Evolutionary conservation across 2,113 vertebrate species (phyloP).

Genomic region (Poecile atricapillus): DNA sequence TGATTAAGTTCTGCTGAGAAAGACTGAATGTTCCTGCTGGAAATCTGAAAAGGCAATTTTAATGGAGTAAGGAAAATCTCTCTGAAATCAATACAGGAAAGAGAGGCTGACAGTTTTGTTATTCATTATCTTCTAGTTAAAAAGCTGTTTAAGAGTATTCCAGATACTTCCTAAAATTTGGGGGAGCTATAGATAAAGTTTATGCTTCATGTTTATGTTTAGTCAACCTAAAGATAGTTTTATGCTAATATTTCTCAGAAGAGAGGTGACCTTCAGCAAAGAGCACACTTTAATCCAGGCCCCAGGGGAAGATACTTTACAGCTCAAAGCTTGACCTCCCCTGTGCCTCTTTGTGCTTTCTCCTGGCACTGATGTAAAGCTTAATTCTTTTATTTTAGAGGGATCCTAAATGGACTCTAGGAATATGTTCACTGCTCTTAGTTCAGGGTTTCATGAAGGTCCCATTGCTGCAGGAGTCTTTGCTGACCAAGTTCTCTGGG

Average conservation of each 20-base stretch:
- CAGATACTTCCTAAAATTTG: not conserved
- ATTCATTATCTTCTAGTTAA: constrained; percentile 25
- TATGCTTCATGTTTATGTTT: not conserved
- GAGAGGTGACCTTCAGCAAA: not conserved
- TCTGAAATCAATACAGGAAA: constrained; percentile 41
- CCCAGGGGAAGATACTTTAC: not conserved
- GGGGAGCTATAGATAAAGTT: not conserved
- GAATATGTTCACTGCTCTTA: not conserved
- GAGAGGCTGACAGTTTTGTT: constrained; percentile 9
- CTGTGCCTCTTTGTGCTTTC: not conserved
- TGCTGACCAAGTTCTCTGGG: not conserved
- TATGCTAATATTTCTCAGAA: not conserved
- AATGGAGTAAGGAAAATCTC: not conserved
- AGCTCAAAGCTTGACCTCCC: not conserved
- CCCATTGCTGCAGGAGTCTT: not conserved
- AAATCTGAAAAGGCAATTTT: constrained; percentile 12
- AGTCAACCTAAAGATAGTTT: not conserved
- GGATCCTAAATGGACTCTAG: not conserved
- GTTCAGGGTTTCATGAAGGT: not conserved
- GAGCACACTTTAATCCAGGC: not conserved
- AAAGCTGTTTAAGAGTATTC: not conserved
- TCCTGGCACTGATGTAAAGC: not conserved
- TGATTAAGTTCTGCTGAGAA: not conserved
- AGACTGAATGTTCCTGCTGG: not conserved
- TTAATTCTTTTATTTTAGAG: not conserved